Evolutionary conservation across 2,797 vertebrate species (phyloP).

Genomic region (Borostomias antarcticus): DNA sequence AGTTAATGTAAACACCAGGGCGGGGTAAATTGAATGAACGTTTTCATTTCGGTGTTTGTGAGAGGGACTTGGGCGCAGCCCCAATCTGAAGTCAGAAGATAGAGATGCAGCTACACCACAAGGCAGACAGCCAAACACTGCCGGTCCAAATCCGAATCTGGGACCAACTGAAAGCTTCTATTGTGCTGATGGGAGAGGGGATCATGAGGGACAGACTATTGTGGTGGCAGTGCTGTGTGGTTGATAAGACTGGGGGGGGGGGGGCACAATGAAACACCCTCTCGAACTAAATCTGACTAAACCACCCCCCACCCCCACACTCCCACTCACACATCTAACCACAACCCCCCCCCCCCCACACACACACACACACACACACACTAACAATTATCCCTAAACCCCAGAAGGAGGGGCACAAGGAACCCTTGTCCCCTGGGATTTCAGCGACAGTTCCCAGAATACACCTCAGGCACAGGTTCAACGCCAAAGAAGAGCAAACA

Average conservation of each 20-base stretch:
- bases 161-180: background rate
- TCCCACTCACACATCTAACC: no score
- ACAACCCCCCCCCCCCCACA: no score
- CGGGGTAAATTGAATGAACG: constrained; percentile 46
- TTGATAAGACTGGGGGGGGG: background rate
- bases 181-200: background rate
- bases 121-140: background rate
- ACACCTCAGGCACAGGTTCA: constrained; percentile 14
- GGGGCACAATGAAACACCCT: constrained; percentile 10
- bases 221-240: background rate
- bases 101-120: background rate
- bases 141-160: constrained; percentile 16
- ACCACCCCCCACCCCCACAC: no score
- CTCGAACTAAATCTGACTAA: constrained; percentile 6
- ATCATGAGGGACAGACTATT: background rate
- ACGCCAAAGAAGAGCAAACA: constrained; percentile 20
- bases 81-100: constrained; percentile 48
- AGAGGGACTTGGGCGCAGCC: constrained; percentile 12
- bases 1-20: constrained; percentile 40
- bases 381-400: constrained; percentile 1
- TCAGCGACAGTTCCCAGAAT: background rate
- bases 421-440: constrained; percentile 14
- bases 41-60: constrained; percentile 43
- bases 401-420: constrained; percentile 21
- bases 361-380: no score